Conservation (phyloP, 2,113 vertebrate species). For the Terrapene triunguis region DNA sequence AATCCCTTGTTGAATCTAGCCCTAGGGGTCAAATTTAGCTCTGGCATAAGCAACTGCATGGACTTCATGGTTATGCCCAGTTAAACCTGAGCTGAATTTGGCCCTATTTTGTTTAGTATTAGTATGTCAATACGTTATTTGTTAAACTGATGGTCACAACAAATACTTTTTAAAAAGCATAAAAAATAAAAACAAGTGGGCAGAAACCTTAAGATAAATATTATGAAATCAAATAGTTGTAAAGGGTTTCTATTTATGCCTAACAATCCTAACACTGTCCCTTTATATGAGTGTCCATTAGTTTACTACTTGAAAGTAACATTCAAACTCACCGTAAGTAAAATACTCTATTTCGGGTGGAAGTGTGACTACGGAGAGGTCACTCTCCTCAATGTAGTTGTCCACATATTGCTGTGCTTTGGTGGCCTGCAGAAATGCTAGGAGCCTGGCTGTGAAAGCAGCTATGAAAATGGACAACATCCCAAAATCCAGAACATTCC, state of each 20-base stretch:
- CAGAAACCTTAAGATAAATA: background rate
- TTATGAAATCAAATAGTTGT: background rate
- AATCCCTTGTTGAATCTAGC: background rate
- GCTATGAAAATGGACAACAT: constrained; percentile 94
- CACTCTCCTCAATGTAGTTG: constrained; percentile 83
- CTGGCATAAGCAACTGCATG: background rate
- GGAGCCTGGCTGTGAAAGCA: constrained; percentile 88
- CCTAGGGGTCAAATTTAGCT: background rate
- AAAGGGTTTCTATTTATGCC: background rate
- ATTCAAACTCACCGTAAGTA: constrained; percentile 85
- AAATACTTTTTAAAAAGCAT: background rate
- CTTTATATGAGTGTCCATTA: background rate
- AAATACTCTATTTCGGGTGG: constrained; percentile 91
- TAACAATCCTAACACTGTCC: background rate
- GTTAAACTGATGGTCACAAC: background rate
- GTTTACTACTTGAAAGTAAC: background rate
- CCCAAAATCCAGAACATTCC: constrained; percentile 92
- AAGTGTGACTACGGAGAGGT: constrained; percentile 86
- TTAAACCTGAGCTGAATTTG: background rate
- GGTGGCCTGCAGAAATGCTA: constrained; percentile 89
- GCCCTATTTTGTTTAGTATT: background rate
- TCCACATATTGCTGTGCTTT: constrained; percentile 92
- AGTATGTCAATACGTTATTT: background rate
- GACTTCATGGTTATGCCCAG: background rate
- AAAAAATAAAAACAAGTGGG: background rate